phyloP scores from a whole-genome alignment of 2,797 vertebrate genomes.

The Acanthopagrus latus region DNA sequence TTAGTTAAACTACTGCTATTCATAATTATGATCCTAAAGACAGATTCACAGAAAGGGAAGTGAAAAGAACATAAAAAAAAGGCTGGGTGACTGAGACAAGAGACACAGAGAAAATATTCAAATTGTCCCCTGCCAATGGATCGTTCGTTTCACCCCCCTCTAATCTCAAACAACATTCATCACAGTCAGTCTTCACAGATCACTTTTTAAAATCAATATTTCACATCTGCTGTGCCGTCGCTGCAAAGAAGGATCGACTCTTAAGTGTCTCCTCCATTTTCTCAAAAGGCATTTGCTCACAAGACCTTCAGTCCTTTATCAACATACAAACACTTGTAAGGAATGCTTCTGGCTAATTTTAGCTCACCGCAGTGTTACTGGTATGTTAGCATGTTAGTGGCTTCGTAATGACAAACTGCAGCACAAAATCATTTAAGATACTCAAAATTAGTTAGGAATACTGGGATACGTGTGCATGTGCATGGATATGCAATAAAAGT shows the following conservation, averaged over 20 bases:
- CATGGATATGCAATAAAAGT: no score
- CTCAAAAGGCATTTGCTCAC: slow-evolving; percentile 11
- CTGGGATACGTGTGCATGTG: no score
- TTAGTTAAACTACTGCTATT: slow-evolving; percentile 32
- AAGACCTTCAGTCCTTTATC: slow-evolving; percentile 3
- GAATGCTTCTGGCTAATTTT: neutral
- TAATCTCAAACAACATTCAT: slow-evolving; percentile 17
- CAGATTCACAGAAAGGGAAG: slow-evolving; percentile 33
- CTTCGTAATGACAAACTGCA: slow-evolving; percentile 6
- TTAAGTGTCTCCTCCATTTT: neutral
- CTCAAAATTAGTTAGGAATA: no score
- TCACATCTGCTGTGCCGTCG: neutral
- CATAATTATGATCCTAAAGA: slow-evolving; percentile 31
- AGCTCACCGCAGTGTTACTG: neutral
- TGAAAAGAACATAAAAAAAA: slow-evolving; percentile 10
- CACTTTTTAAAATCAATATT: slow-evolving; percentile 25
- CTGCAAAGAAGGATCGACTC: neutral
- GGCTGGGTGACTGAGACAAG: neutral
- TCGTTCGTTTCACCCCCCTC: slow-evolving; percentile 8
- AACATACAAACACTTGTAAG: slow-evolving; percentile 4
- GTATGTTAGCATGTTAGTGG: neutral
- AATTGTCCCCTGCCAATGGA: neutral
- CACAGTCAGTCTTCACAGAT: slow-evolving; percentile 8
- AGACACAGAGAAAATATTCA: neutral
- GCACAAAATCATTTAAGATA: neutral